These are phyloP conservation scores for Griposia aprilina DNA, from an alignment of 2,888 invertebrate species.

Conservation along the genomic window DNA sequence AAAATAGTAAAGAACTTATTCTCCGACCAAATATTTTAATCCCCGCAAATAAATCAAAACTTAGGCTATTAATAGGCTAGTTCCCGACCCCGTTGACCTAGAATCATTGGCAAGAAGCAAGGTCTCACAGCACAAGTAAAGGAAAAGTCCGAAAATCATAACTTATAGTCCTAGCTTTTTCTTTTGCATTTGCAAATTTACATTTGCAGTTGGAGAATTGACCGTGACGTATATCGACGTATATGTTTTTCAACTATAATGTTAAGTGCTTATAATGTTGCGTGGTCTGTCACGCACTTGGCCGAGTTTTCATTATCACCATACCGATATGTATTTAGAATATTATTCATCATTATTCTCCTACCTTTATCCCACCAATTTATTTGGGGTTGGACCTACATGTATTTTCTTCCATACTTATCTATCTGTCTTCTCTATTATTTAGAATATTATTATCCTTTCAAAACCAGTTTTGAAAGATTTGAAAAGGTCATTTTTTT, in stretches of 20 bases:
- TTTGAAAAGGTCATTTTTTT: neutral
- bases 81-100: neutral
- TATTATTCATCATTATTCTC: neutral
- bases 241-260: neutral
- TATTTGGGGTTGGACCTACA: neutral
- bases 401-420: neutral
- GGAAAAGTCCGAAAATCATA: neutral
- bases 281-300: neutral
- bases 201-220: neutral
- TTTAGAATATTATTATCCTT: neutral
- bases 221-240: neutral
- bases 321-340: neutral
- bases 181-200: no score
- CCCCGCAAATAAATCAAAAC: neutral
- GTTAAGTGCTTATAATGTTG: neutral
- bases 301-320: neutral
- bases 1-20: no score
- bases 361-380: neutral
- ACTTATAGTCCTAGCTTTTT: no score
- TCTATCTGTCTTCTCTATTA: neutral
- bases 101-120: neutral
- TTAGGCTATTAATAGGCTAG: fast-evolving
- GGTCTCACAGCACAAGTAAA: neutral
- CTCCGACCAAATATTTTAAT: neutral
- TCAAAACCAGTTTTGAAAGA: neutral